A percentile compares a stretch with the other conserved stretches of the same genome.
These are phyloP conservation scores for Lasioglossum calceatum DNA, from an alignment of 2,888 invertebrate genomes.

Conservation along the genomic window DNA sequence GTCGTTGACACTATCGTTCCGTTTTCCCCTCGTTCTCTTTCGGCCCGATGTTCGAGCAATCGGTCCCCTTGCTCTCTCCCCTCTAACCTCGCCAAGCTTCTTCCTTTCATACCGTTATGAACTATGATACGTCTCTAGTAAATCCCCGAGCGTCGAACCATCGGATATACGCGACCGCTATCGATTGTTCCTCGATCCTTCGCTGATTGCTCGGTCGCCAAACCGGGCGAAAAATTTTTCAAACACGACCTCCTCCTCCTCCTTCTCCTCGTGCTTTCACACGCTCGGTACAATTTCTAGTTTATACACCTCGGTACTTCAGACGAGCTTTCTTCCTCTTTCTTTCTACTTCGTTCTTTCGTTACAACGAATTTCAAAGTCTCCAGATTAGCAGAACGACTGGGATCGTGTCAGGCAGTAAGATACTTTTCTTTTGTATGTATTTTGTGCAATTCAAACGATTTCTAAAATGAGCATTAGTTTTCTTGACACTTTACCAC, in stretches of 20 bases:
- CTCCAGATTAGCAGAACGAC: neutral
- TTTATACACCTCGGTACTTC: neutral
- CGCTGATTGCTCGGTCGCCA: slow-evolving; percentile 50
- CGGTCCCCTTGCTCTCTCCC: slow-evolving; percentile 17
- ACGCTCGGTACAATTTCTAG: neutral
- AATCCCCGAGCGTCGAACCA: slow-evolving; percentile 63
- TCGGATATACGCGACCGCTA: slow-evolving; percentile 31
- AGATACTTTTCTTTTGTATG: no score
- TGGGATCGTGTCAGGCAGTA: neutral
- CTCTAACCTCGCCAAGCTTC: slow-evolving; percentile 34
- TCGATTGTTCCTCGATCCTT: slow-evolving; percentile 61
- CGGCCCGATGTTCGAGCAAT: slow-evolving; percentile 14
- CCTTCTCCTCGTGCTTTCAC: neutral
- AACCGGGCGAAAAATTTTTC: neutral
- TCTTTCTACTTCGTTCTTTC: neutral
- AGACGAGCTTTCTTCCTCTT: neutral
- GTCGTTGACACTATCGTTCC: slow-evolving; percentile 48
- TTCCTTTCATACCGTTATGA: slow-evolving; percentile 69
- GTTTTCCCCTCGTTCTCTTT: slow-evolving; percentile 26
- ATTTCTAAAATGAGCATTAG: no score
- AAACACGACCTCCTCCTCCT: neutral
- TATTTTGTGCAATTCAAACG: no score
- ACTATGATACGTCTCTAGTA: slow-evolving; percentile 65
- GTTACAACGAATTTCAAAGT: neutral
- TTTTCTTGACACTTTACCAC: no score